These are phyloP conservation scores for Podarcis siculus DNA, from an alignment of 2,797 vertebrate species.

Conservation along the genomic window DNA sequence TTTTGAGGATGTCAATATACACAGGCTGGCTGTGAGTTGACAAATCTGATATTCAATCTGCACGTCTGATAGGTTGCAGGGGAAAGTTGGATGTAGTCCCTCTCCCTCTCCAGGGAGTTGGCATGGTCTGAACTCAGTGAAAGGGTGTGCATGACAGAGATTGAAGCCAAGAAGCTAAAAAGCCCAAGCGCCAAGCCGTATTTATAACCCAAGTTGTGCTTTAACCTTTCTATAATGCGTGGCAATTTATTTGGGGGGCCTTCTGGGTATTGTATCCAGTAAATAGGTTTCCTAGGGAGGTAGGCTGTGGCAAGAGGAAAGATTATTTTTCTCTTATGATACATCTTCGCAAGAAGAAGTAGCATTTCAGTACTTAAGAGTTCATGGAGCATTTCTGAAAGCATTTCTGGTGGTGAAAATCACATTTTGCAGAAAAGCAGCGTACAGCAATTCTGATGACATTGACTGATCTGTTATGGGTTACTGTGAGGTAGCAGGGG, in stretches of 20 bases:
- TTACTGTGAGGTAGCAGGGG: slow-evolving; percentile 44
- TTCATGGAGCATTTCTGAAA: slow-evolving; percentile 25
- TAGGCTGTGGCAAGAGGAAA: not conserved
- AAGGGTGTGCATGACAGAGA: not conserved
- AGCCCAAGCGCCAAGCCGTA: not conserved
- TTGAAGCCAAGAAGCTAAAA: not conserved
- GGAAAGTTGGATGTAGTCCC: not conserved
- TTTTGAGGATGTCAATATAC: not conserved
- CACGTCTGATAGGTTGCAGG: not conserved
- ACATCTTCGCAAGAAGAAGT: not conserved
- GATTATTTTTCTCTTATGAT: not conserved
- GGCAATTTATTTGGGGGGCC: slow-evolving; percentile 5
- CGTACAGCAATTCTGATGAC: slow-evolving; percentile 49
- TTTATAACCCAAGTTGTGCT: not conserved
- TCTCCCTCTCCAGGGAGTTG: not conserved
- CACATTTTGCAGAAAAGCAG: not conserved
- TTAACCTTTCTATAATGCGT: not conserved
- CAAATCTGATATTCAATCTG: not conserved
- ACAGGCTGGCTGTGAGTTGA: not conserved
- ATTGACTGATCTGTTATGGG: slow-evolving; percentile 53
- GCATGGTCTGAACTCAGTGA: not conserved
- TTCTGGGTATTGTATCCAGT: not conserved
- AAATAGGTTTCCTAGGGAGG: not conserved
- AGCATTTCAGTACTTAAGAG: slow-evolving; percentile 11
- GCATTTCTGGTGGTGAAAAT: slow-evolving; percentile 49